Base-by-base conservation (phyloP, 2,797 vertebrate species). In the Takifugu rubripes region DNA sequence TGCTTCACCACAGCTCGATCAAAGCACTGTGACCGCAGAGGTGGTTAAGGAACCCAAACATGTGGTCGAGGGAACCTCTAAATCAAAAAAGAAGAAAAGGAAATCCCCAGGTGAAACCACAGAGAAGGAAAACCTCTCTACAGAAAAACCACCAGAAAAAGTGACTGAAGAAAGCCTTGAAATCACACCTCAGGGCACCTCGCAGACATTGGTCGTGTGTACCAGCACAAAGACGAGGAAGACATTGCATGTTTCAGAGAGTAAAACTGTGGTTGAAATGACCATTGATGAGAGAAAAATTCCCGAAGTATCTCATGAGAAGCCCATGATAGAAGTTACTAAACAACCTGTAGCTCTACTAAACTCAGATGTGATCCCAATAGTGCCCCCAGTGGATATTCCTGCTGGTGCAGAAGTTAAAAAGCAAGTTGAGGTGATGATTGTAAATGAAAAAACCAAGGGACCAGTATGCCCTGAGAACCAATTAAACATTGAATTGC, bases 21-120 rank as follows among this genome's bases (percentile, higher is more conserved):
- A 66, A 59, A 66, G 49, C 25, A 14, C 21, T 59, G 59, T 31
- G 17, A 12, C 49, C 33, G 54, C 45, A 6, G 76, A 78, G n/a
- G 61, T 44, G 3, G 25, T 54, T 49, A 57, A 56, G 5, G 75
- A 84, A 59, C 58, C 49, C 24, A 81, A 81, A 54, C 70, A 66
- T 58, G 59, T 42, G 3, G 27, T 17, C 45, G 86, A 84, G 12
- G 76, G 68, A 56, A 81, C 56, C 42, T 78, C 85, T 42, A 89
- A 87, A 81, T 84, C 86, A 27, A 89, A 88, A 59, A 77, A 66
- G 61, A 88, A 89, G 75, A 89, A 89, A 79, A 89, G 88, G 70
- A 90, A 87, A 81, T 78, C 81, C 50, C 40, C 64, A 58, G 53
- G 10, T 64, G 83, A 80, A 44, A 78, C 27, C 47, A 49, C 53